These are phyloP conservation scores for Prionace glauca DNA, from an alignment of 2,797 vertebrate species.

Conservation along the genomic window DNA sequence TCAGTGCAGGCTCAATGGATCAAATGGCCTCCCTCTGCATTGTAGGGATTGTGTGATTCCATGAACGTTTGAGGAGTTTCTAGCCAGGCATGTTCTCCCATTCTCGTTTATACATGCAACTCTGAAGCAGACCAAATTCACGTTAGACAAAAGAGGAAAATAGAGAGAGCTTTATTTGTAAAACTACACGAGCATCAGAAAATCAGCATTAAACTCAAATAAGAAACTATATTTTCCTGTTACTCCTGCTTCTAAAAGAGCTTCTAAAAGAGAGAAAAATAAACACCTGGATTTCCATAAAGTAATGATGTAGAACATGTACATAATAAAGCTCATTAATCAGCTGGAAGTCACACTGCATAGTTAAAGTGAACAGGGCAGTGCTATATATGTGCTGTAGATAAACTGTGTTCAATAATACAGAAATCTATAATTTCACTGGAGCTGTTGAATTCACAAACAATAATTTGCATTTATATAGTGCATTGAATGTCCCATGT, in stretches of 20 bases:
- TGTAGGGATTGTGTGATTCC: too few relatives aligned
- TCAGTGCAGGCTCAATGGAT: too few relatives aligned
- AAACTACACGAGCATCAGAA: not conserved
- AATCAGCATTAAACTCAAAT: not conserved
- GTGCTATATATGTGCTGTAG: not conserved
- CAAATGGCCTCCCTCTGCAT: too few relatives aligned
- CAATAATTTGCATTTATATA: not conserved
- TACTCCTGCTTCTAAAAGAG: not conserved
- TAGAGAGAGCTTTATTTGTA: not conserved
- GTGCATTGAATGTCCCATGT: not conserved
- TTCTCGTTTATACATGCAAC: not conserved
- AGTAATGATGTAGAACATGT: conserved; percentile 30
- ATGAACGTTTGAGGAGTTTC: not conserved
- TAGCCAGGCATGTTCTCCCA: not conserved
- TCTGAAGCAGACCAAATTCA: not conserved
- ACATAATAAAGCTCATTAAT: conserved; percentile 33
- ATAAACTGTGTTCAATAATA: not conserved
- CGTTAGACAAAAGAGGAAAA: not conserved
- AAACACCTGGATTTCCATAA: not conserved
- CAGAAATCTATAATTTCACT: not conserved
- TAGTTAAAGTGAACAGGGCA: conserved; percentile 12
- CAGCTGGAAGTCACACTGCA: not conserved
- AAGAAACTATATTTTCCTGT: not conserved
- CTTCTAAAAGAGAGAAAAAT: not conserved
- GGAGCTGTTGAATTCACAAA: not conserved